Evolutionary conservation across 2,113 vertebrate genomes (phyloP).

Genomic region (Cyanoderma ruficeps): DNA sequence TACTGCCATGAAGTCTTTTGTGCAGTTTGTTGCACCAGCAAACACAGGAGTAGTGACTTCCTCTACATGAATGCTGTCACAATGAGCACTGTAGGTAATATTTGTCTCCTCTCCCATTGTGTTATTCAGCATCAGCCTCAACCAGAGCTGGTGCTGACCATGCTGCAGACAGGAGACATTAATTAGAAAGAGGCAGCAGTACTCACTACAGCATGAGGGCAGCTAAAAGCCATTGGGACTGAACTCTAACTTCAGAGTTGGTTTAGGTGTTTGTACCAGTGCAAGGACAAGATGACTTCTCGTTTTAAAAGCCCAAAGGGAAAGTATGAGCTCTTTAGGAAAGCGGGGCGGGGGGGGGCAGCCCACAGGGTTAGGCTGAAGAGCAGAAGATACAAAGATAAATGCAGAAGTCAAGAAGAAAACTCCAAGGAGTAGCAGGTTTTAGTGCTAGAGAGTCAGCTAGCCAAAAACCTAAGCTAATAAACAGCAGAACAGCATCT

Average conservation of each 20-base stretch:
- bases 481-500: not conserved
- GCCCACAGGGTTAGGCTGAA: not conserved
- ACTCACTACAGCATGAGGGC: not conserved
- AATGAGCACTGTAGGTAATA: conserved; percentile 5
- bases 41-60: not conserved
- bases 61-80: not conserved
- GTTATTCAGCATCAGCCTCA: conserved; percentile 29
- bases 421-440: not conserved
- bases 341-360: accelerated
- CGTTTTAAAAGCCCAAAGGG: not conserved
- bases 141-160: conserved; percentile 28
- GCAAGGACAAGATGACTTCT: not conserved
- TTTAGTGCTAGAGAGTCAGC: not conserved
- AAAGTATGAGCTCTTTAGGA: accelerated
- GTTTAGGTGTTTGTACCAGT: not conserved
- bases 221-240: not conserved
- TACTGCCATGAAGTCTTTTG: conserved; percentile 71
- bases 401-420: not conserved
- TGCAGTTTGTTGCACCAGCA: conserved; percentile 60
- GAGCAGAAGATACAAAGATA: not conserved
- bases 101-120: not conserved
- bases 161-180: not conserved
- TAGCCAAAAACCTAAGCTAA: not conserved
- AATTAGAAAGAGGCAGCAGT: not conserved
- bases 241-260: not conserved